Evolutionary conservation across 2,888 invertebrate species (phyloP), one percentile per base, ranked within the genome.

Genomic region (Caenorhabditis sp.): DNA sequence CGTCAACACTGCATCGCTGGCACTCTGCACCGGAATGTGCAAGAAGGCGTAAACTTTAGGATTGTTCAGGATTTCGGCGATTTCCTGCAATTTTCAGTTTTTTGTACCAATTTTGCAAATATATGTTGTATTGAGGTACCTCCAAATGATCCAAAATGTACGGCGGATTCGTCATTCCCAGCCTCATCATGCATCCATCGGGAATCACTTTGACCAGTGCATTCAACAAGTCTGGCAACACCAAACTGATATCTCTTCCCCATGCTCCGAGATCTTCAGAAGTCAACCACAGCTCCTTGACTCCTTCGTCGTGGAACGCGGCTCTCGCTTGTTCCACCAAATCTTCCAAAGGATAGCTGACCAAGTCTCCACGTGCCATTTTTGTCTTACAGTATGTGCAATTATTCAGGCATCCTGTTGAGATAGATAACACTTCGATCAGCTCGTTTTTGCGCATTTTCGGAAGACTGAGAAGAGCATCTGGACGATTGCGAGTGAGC

Each of bases 221-320:
- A 95, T 95, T 95, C 28, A 99, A 94, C 66, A 99, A 93, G 92
- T 95, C 95, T 0, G 98, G 97, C 56, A 99, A 93, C 10, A 86
- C 89, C 69, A 87, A 61, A 28, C 95, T 97, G 85, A 98, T 96
- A 92, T 98, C 98, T 76, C 96, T 95, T 0, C 99, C 98, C 93
- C 98, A 99, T 0, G 98, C 97, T 92, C 98, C 98, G 0, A 97
- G 96, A 92, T 99, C 98, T 93, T 99, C 98, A 2, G 97, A 97
- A 0, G 98, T 99, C 24, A 99, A 93, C 98, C 98, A 99, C 16
- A 99, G 95, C 93, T 99, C 98, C 72, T 95, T 95, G 4, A 97
- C 97, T 0, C 97, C 97, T 93, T 98, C 98, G 6, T 86, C 85
- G 19, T 85, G 86, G 59, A 91, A 90, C 1, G 90, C 77, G 2